Base-by-base conservation (phyloP, 1,140 invertebrate species). In the Elysia chlorotica region DNA sequence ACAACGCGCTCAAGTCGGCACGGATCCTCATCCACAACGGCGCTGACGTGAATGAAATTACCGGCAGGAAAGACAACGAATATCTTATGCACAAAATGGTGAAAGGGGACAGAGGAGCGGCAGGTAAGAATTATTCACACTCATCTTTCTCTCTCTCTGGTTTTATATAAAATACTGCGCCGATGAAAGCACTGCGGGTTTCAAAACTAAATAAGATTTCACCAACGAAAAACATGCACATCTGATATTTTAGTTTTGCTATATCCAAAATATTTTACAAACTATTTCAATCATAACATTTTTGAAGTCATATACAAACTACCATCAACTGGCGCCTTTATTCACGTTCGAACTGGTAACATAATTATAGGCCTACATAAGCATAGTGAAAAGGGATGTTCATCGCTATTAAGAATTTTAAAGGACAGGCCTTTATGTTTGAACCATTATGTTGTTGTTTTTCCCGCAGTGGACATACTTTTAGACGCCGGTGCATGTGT, bases 11-110 rank as follows among this genome's bases (percentile, higher is more conserved):
- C 21, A 31, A 19, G 37, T 37, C 63, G 1, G 63, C 36, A 2
- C 63, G 37, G 1, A 31, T 65, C 19, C 25, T 65, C 21, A 28
- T 65, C 2, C 37, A 28, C n/a, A 30, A 36, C 30, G 63, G 63
- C 19, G 63, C 63, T 30, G 63, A 65, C 30, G 63, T 65, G 19
- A 65, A 37, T 23, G 63, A 65, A 41, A 65, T 19, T 37, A 25
- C 48, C 6, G 37, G 63, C 37, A 38, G 36, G n/a, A 35, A 25
- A 2, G 48, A 35, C 2, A 4, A 23, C 19, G 63, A 65, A 19
- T 38, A 35, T 5, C 2, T 65, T 5, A n/a, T 65, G 1, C 63
- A 65, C 25, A 65, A 25, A 23, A 65, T 65, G 63, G 31, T 65
- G 14, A 65, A 65, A 25, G 63, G 21, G 30, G 31, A 30, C 30